phyloP scores from a whole-genome alignment of 2,888 invertebrate species.

The Cephus pulcher region DNA sequence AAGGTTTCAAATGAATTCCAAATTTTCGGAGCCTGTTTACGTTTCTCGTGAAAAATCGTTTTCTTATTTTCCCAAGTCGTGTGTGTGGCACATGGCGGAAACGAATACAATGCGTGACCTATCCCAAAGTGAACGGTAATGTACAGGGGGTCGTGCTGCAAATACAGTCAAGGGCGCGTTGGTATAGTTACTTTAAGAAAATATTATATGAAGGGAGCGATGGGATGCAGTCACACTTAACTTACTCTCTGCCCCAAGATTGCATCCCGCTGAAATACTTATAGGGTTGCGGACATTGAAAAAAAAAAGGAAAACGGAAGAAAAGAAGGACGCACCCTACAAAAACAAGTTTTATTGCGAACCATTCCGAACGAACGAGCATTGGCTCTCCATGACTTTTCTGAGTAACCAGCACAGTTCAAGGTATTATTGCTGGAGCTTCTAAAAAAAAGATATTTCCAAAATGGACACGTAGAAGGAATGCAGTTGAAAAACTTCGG shows the following conservation, averaged over 20 bases:
- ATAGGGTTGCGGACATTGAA: neutral
- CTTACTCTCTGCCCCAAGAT: neutral
- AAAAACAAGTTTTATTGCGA: neutral
- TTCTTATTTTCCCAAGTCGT: constrained; percentile 31
- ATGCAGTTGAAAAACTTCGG: neutral
- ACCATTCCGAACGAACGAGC: neutral
- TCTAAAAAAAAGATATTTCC: neutral
- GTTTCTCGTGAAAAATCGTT: constrained; percentile 41
- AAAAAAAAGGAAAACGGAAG: neutral
- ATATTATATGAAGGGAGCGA: neutral
- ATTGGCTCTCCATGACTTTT: neutral
- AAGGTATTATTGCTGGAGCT: neutral
- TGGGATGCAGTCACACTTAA: neutral
- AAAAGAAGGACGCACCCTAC: neutral
- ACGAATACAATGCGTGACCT: constrained; percentile 15
- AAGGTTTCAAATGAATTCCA: neutral
- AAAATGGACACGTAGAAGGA: neutral
- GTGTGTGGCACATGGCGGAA: constrained; percentile 50
- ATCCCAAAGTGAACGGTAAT: neutral
- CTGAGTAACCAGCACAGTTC: neutral
- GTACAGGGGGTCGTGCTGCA: neutral
- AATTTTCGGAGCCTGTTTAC: constrained; percentile 26
- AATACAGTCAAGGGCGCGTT: neutral
- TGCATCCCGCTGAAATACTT: neutral
- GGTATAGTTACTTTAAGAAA: neutral